phyloP scores from a whole-genome alignment of 2,113 vertebrate species.

The Spheniscus mendiculus region DNA sequence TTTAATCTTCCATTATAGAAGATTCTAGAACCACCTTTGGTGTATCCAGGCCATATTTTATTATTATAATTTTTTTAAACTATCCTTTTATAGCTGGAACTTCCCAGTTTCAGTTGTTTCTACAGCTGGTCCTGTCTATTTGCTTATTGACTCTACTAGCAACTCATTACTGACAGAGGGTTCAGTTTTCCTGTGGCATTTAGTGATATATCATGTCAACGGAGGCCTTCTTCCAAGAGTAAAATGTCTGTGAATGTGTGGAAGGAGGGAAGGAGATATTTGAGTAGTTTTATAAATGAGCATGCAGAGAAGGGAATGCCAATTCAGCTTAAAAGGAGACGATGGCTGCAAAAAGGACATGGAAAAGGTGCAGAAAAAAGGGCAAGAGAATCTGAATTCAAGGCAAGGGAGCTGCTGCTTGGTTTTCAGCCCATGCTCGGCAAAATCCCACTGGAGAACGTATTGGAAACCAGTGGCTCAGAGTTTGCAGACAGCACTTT shows the following conservation, averaged over 20 bases:
- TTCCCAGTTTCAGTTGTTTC: constrained; percentile 24
- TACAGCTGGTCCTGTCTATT: constrained; percentile 32
- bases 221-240: background rate
- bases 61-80: background rate
- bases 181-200: constrained; percentile 25
- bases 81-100: constrained; percentile 12
- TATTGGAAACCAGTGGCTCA: background rate
- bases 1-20: background rate
- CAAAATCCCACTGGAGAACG: background rate
- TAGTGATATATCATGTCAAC: background rate
- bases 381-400: background rate
- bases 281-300: background rate
- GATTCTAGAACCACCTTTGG: background rate
- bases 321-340: background rate
- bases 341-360: background rate
- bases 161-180: background rate
- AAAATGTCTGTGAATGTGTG: background rate
- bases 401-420: background rate
- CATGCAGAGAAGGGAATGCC: background rate
- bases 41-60: background rate
- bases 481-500: background rate
- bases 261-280: background rate
- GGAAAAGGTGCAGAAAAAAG: background rate
- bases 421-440: background rate
- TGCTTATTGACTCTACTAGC: constrained; percentile 24